Evolutionary conservation across 2,797 vertebrate species (phyloP), one percentile per base, ranked within the genome.

Genomic region (Rhodeus uyekii): DNA sequence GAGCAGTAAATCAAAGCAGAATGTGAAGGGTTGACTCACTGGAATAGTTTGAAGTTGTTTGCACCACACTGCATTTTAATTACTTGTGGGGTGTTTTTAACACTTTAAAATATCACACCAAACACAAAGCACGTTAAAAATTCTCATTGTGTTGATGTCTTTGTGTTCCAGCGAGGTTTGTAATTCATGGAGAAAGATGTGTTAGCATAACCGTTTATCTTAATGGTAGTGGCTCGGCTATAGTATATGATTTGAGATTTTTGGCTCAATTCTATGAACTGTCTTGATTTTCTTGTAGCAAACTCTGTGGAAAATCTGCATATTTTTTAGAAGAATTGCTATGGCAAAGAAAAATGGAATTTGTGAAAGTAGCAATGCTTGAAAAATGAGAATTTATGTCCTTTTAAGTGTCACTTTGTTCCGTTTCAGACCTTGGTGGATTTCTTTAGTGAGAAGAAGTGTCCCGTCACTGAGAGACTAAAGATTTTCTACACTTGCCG

Each of bases 401-500:
- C 9, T 19, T n/a, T 2, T 71, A 7, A 48, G 32, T 2, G 7
- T 74, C 19, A 8, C 27, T 71, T 22, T 48, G 22, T 44, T 61
- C n/a, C 85, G 8, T 79, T 80, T 19, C 83, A 95, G 95, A 90
- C 93, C 5, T 91, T 99, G 82, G 96, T 94, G 58, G 97, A 99
- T 88, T 94, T 96, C 60, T 99, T 98, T 92, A 96, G 96, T 89
- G 94, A 96, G 61, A 88, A 89, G 83, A 93, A 58, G 42, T 95
- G 96, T 0, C 91, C 94, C 0, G 90, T 93, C n/a, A 89, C 83
- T 0, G 98, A 99, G 86, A 95, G 97, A 3, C 95, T 98, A 85
- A 99, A 99, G 90, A 86, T 97, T 83, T 99, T 99, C 91, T 97
- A 97, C 90, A 96, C 96, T 88, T 97, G 96, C 69, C 95, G 93